A percentile compares a stretch with the other conserved stretches of the same genome.
These are phyloP conservation scores for Drosophila pectinifera DNA, from an alignment of 1,140 invertebrate genomes.

Conservation along the genomic window DNA sequence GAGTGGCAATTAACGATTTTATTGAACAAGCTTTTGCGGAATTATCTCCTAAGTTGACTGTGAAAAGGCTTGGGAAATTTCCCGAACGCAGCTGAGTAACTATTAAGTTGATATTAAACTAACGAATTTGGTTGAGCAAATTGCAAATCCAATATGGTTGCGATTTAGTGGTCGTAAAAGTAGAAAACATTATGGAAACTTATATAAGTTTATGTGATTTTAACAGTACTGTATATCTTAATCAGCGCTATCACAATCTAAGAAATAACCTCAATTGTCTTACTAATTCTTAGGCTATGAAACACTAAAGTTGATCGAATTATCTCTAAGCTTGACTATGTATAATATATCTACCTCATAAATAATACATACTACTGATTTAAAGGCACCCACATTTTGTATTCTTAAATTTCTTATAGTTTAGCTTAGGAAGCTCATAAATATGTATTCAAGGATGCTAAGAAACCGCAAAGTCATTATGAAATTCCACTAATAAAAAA, in stretches of 20 bases:
- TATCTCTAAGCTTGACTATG: background rate
- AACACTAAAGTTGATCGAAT: no score
- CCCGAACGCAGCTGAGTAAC: constrained; percentile 36
- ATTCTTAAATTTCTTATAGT: background rate
- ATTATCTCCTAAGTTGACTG: constrained; percentile 37
- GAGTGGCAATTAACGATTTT: constrained; percentile 79
- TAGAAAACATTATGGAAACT: background rate
- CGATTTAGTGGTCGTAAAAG: constrained; percentile 14
- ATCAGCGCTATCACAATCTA: background rate
- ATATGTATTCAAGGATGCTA: constrained; percentile 50
- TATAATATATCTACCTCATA: background rate
- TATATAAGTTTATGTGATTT: background rate
- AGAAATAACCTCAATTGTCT: no score
- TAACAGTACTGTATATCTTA: background rate
- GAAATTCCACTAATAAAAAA: constrained; percentile 13
- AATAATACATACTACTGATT: background rate
- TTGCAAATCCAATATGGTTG: constrained; percentile 4
- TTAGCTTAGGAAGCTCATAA: background rate
- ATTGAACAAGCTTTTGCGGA: constrained; percentile 62
- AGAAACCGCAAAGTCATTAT: constrained; percentile 56
- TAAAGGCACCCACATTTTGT: constrained; percentile 14
- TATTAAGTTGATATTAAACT: constrained; percentile 33
- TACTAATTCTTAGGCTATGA: background rate
- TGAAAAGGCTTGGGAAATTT: constrained; percentile 35
- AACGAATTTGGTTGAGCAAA: constrained; percentile 40